phyloP scores from a whole-genome alignment of 2,113 vertebrate genomes.

The Varanus salvator region DNA sequence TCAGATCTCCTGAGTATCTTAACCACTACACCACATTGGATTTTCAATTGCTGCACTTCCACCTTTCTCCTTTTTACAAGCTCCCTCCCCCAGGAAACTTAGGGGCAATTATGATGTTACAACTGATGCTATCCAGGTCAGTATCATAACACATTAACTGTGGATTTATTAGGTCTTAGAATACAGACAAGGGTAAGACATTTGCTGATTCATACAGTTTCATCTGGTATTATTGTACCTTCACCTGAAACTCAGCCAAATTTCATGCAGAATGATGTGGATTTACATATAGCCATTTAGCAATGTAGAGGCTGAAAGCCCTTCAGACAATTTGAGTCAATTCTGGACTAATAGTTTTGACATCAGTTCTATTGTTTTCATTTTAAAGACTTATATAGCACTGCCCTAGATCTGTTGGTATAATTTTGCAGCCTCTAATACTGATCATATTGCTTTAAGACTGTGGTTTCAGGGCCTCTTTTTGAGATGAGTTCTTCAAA shows the following conservation, averaged over 20 bases:
- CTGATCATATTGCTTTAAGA: constrained; percentile 66
- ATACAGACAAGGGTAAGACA: rapidly evolving
- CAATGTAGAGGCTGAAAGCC: constrained; percentile 38
- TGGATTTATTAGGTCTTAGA: rapidly evolving
- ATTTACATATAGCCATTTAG: constrained; percentile 21
- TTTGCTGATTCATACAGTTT: neutral
- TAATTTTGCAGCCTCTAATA: constrained; percentile 68
- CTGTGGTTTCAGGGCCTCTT: constrained; percentile 61
- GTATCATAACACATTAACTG: neutral
- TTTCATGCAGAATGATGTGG: neutral
- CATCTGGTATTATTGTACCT: neutral
- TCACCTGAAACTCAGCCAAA: constrained; percentile 10
- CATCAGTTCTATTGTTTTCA: constrained; percentile 58
- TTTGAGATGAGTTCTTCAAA: constrained; percentile 66
- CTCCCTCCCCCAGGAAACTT: no score
- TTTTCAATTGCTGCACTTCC: no score
- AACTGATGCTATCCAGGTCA: neutral
- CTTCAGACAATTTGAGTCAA: constrained; percentile 4
- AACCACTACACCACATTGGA: no score
- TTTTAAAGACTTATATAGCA: constrained; percentile 20
- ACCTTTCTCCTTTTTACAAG: no score
- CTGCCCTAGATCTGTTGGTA: constrained; percentile 65
- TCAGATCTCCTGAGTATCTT: no score
- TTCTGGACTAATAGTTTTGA: constrained; percentile 52
- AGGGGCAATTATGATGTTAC: no score